These are phyloP conservation scores for Ardeotis arabs DNA, from an alignment of 2,113 vertebrate genomes.

Conservation along the genomic window DNA sequence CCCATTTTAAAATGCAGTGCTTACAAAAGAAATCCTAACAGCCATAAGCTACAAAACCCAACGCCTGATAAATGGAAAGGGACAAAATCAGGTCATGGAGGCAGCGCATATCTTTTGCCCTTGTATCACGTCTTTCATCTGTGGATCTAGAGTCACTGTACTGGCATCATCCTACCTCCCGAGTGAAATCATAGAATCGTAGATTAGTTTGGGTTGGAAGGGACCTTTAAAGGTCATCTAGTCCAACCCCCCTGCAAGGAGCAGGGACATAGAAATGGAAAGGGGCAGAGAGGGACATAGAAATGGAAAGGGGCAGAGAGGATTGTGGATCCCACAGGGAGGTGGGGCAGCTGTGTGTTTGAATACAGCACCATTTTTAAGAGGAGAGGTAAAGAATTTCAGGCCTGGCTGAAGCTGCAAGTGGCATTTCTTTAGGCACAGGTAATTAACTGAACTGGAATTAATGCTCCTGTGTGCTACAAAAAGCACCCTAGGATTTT, in stretches of 20 bases:
- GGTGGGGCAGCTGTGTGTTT: not conserved
- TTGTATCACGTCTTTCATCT: not conserved
- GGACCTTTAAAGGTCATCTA: not conserved
- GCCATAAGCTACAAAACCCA: slow-evolving; percentile 47
- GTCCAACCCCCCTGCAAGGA: not conserved
- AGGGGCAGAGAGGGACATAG: not conserved
- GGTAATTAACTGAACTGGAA: slow-evolving; percentile 54
- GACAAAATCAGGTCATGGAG: slow-evolving; percentile 63
- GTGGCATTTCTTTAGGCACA: slow-evolving; percentile 29
- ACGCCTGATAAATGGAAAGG: slow-evolving; percentile 55
- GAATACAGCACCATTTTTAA: not conserved
- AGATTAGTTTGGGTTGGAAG: not conserved
- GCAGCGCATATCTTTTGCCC: not conserved
- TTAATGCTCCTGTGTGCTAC: slow-evolving; percentile 22
- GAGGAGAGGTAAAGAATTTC: not conserved
- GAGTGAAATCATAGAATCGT: not conserved
- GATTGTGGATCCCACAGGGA: not conserved
- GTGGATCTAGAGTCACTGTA: not conserved
- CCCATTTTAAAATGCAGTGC: not conserved
- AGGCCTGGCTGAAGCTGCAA: not conserved
- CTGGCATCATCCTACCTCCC: not conserved
- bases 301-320: not conserved
- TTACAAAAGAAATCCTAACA: slow-evolving; percentile 28
- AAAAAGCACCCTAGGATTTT: slow-evolving; percentile 27
- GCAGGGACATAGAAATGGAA: not conserved